These are phyloP conservation scores for Silurus lanzhouensis DNA, from an alignment of 2,797 vertebrate genomes.

Conservation along the genomic window DNA sequence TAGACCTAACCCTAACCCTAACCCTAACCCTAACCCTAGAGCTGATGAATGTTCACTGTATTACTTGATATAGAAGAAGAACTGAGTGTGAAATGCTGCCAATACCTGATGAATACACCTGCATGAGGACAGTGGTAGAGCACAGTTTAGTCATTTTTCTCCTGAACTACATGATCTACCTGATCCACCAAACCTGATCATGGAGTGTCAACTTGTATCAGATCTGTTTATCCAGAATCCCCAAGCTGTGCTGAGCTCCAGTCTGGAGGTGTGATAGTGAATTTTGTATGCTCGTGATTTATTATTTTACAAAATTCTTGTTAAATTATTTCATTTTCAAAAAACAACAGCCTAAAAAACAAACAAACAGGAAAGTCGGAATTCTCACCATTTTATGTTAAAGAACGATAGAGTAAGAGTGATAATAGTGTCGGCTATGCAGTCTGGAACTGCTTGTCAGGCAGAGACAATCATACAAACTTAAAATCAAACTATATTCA, in stretches of 20 bases:
- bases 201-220: not conserved
- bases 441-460: not conserved
- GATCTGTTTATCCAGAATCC: not conserved
- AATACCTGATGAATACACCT: not conserved
- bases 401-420: not conserved
- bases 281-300: not conserved
- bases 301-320: not conserved
- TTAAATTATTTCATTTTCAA: not conserved
- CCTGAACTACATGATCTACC: not conserved
- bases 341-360: not conserved
- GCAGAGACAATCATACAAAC: not conserved
- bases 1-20: too few relatives aligned
- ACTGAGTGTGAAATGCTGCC: not conserved
- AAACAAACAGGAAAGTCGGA: not conserved
- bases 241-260: not conserved
- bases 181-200: not conserved
- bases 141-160: not conserved
- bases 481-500: not conserved
- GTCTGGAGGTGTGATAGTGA: not conserved
- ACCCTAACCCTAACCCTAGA: too few relatives aligned
- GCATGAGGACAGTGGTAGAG: not conserved
- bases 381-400: too few relatives aligned
- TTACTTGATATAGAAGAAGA: slow-evolving; percentile 1
- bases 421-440: not conserved
- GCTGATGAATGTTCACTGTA: not conserved